Conservation (phyloP, 2,113 vertebrate genomes). For the Spea bombifrons region DNA sequence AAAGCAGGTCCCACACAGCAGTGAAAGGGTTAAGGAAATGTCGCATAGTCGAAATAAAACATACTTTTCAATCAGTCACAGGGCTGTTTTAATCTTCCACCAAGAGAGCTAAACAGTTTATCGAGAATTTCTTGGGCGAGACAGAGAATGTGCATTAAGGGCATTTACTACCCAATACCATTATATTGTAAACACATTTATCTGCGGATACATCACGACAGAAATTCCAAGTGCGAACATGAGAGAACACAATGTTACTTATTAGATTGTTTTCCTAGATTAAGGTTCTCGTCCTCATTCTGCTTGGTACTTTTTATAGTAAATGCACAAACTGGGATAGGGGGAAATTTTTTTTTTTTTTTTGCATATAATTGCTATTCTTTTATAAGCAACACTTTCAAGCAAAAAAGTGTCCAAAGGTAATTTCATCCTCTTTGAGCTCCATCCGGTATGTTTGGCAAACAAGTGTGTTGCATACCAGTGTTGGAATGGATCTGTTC, state of each 20-base stretch:
- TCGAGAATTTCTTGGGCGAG: constrained; percentile 49
- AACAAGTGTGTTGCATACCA: too few species aligned
- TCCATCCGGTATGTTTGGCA: too few species aligned
- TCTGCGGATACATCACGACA: constrained; percentile 46
- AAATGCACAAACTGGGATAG: too few species aligned
- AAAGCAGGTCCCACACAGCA: background rate
- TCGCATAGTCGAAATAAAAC: constrained; percentile 54
- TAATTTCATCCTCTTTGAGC: too few species aligned
- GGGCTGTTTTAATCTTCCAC: constrained; percentile 54
- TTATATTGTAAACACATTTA: constrained; percentile 51
- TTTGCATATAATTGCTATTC: too few species aligned
- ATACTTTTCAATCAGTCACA: constrained; percentile 50
- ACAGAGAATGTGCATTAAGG: constrained; percentile 37
- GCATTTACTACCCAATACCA: constrained; percentile 45
- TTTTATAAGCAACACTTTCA: too few species aligned
- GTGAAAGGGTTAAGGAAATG: constrained; percentile 47
- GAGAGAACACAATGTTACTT: constrained; percentile 21
- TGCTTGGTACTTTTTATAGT: background rate
- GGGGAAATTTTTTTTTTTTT: too few species aligned
- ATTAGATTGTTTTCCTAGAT: background rate
- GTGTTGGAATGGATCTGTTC: too few species aligned
- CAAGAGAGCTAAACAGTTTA: constrained; percentile 56
- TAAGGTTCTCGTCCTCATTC: background rate
- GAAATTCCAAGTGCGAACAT: constrained; percentile 52
- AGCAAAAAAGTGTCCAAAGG: too few species aligned